Conservation (phyloP, 2,888 invertebrate genomes). For the Drosophila atripex region DNA sequence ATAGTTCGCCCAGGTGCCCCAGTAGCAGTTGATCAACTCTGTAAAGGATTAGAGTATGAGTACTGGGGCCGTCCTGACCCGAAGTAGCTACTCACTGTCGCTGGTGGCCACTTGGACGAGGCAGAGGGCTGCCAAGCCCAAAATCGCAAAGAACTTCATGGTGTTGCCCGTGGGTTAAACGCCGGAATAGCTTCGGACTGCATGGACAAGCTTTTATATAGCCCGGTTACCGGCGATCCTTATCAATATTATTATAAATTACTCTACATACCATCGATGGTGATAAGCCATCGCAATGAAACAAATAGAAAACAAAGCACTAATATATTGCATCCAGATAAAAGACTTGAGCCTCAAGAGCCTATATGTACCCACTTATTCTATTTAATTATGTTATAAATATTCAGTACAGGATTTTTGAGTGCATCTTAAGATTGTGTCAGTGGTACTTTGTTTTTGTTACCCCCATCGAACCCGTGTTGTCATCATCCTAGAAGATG, state of each 20-base stretch:
- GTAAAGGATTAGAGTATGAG: neutral
- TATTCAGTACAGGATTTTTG: conserved; percentile 17
- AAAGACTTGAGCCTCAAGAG: conserved; percentile 10
- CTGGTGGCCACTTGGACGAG: conserved; percentile 42
- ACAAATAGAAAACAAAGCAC: conserved; percentile 27
- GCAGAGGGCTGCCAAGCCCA: conserved; percentile 45
- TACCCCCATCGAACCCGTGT: neutral
- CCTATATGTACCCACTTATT: conserved; percentile 11
- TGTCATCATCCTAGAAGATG: conserved; percentile 11
- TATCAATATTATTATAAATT: conserved; percentile 22
- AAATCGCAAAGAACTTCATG: conserved; percentile 52
- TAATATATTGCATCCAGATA: conserved; percentile 56
- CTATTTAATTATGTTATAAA: conserved; percentile 50
- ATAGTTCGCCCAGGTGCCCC: conserved; percentile 76
- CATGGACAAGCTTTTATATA: conserved; percentile 53
- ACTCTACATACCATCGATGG: neutral
- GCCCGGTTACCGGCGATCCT: conserved; percentile 11
- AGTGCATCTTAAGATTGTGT: conserved; percentile 26
- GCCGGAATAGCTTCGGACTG: neutral
- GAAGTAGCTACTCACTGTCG: conserved; percentile 31
- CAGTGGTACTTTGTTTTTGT: neutral
- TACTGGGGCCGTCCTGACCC: rapidly evolving
- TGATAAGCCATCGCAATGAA: conserved; percentile 25
- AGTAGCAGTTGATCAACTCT: conserved; percentile 75
- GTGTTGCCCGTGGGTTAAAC: conserved; percentile 8